Evolutionary conservation across 53 echinoderm and acorn worm genomes (phyloP).

Genomic region (Pentamera pediparva): DNA sequence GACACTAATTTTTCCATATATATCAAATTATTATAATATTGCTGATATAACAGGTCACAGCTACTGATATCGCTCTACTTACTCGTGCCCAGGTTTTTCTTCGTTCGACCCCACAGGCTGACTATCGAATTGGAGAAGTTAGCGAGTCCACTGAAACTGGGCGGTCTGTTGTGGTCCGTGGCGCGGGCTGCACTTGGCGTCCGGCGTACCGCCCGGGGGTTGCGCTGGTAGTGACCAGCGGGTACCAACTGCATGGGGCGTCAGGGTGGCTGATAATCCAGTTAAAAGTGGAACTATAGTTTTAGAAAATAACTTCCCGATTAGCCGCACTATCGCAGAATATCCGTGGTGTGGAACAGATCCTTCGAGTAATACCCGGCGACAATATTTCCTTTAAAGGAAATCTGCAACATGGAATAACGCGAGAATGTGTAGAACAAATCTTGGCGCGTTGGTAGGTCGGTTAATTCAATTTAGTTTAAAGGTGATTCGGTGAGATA

Average conservation of each 20-base stretch:
- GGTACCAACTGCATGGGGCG: slow-evolving; percentile 17
- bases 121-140: neutral
- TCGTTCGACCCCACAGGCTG: slow-evolving; percentile 17
- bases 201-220: neutral
- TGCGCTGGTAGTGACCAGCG: slow-evolving; percentile 20
- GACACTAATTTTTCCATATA: no score
- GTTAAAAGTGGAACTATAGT: neutral
- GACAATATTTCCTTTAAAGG: no score
- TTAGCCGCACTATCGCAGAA: neutral
- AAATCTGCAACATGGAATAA: neutral
- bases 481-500: no score
- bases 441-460: no score
- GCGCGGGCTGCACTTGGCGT: neutral
- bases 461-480: no score
- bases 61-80: no score
- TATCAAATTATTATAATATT: no score
- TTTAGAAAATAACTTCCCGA: neutral
- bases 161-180: slow-evolving; percentile 13
- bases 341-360: neutral
- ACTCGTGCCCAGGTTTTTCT: neutral
- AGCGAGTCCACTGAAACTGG: slow-evolving; percentile 16
- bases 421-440: no score
- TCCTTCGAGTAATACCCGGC: no score
- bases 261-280: neutral
- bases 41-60: no score